Conservation (phyloP, 1,140 invertebrate species). For the Drosophila kurseongensis region DNA sequence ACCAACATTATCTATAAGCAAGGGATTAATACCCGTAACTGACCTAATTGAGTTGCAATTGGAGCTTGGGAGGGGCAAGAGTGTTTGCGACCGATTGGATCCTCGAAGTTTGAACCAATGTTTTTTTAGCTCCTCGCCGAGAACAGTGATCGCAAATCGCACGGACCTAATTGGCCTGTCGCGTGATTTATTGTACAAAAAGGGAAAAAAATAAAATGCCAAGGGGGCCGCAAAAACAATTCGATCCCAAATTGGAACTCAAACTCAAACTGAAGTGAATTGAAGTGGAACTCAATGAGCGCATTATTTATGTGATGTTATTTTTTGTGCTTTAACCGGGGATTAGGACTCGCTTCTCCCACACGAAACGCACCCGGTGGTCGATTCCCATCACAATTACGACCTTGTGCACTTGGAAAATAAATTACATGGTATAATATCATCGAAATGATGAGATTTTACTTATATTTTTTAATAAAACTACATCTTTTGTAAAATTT, state of each 20-base stretch:
- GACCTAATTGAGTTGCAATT: conserved; percentile 47
- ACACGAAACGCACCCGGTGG: conserved; percentile 39
- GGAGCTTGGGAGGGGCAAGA: conserved; percentile 1
- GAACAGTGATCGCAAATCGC: conserved; percentile 45
- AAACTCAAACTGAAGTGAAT: conserved; percentile 32
- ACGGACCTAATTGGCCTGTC: conserved; percentile 69
- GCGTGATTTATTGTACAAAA: conserved; percentile 75
- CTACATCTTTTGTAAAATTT: no score
- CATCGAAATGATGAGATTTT: no score
- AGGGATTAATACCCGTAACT: conserved; percentile 11
- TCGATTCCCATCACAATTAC: conserved; percentile 11
- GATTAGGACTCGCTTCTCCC: conserved; percentile 69
- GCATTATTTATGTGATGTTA: conserved; percentile 75
- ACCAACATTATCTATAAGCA: conserved; percentile 8
- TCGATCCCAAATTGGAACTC: conserved; percentile 37
- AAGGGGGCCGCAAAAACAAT: conserved; percentile 20
- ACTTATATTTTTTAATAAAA: no score
- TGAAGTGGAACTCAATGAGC: conserved; percentile 56
- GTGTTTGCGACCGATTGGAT: not conserved
- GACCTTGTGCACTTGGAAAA: not conserved
- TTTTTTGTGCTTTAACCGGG: conserved; percentile 64
- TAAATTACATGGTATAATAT: not conserved
- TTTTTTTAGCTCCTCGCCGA: conserved; percentile 6
- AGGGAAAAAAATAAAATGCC: conserved; percentile 6
- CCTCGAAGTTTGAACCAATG: not conserved